Conservation (phyloP, 2,888 invertebrate genomes). For the Heterodera filipjevi region DNA sequence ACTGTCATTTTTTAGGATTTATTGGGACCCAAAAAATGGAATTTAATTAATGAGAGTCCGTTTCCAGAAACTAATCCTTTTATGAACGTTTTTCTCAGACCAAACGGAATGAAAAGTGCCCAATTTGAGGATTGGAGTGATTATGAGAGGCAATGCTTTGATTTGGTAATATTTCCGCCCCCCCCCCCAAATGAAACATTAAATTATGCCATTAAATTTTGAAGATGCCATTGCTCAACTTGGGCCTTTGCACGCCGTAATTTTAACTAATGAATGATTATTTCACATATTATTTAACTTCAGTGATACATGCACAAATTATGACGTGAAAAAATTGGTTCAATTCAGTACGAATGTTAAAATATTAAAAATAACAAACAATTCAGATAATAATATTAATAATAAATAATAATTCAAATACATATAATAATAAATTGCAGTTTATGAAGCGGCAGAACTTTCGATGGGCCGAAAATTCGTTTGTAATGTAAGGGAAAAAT, state of each 20-base stretch:
- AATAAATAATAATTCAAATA: constrained; percentile 9
- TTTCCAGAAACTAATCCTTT: no score
- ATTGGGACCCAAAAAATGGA: no score
- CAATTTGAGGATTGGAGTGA: constrained; percentile 45
- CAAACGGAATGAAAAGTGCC: constrained; percentile 27
- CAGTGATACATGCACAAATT: constrained; percentile 61
- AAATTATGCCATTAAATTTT: not conserved
- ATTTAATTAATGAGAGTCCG: no score
- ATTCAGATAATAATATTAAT: constrained; percentile 1
- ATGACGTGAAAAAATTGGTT: constrained; percentile 61
- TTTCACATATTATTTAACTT: not conserved
- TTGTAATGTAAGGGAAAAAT: constrained; percentile 50
- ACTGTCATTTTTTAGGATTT: no score
- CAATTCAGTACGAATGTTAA: constrained; percentile 51
- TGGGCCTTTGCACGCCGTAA: constrained; percentile 64
- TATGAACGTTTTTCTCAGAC: constrained; percentile 29
- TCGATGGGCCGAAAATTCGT: constrained; percentile 53
- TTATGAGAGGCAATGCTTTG: constrained; percentile 60
- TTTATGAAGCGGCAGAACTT: constrained; percentile 53
- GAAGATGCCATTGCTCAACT: constrained; percentile 58
- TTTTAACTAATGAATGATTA: not conserved
- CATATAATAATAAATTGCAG: constrained; percentile 40
- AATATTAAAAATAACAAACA: constrained; percentile 22
- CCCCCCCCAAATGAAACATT: not conserved
- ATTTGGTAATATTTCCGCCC: constrained; percentile 36